phyloP scores from a whole-genome alignment of 2,113 vertebrate genomes.

The Acrocephalus kingi region DNA sequence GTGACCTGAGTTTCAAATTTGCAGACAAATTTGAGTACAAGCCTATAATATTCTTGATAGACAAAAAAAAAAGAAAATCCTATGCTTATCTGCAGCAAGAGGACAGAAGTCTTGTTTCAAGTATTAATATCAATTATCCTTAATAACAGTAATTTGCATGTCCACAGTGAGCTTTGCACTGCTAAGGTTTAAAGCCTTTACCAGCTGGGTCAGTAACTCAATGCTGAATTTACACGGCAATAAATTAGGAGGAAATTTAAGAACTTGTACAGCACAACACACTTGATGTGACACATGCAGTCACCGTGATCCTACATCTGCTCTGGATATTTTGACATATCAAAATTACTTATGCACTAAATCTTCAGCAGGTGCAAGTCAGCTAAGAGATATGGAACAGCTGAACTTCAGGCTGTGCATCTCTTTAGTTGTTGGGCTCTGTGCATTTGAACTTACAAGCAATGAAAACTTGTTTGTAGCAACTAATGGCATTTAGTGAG shows the following conservation, averaged over 20 bases:
- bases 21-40: not conserved
- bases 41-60: not conserved
- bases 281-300: not conserved
- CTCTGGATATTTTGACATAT: too few species aligned
- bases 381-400: not conserved
- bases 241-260: not conserved
- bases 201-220: not conserved
- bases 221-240: not conserved
- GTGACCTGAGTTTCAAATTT: not conserved
- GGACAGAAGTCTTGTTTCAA: not conserved
- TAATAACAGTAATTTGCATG: conserved; percentile 28
- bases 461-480: not conserved
- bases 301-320: not conserved
- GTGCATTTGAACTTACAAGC: not conserved
- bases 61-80: not conserved
- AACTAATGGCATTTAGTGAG: not conserved
- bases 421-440: not conserved
- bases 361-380: not conserved
- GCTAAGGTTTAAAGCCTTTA: not conserved
- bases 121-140: not conserved
- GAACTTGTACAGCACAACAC: not conserved
- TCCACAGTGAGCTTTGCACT: not conserved
- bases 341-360: not conserved
- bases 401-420: not conserved
- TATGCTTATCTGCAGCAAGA: not conserved